Base-by-base conservation (phyloP, 2,113 vertebrate genomes). In the Plotosus lineatus region DNA sequence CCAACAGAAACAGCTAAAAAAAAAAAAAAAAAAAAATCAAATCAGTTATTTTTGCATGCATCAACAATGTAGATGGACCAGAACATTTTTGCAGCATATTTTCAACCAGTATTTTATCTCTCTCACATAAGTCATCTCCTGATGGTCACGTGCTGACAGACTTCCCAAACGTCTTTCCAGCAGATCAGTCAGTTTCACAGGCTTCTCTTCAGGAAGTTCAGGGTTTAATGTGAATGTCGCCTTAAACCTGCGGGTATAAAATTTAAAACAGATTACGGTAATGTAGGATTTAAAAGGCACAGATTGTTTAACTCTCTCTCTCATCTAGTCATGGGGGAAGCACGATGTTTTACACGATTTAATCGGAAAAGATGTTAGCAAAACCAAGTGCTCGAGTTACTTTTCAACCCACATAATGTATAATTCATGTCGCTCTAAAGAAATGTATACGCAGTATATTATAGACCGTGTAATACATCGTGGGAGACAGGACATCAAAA, bases 121-220 rank as follows among this genome's bases (percentile, higher is more conserved):
- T 91, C 97, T 90, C 86, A 99, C 98, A 4, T 95, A 93, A 73
- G 96, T 96, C 94, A 99, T 90, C 82, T 99, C 97, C 78, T 96
- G 91, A 3, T 94, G 93, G 86, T 94, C 89, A 61, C 85, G 91
- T 0, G 90, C 95, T 11, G 96, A 93, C 1, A 95, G 93, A 83
- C 95, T 89, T 4, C 93, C 95, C 46, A 98, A 93, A 21, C 95
- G 93, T 46, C 90, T 92, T 87, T 95, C 95, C 86, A 99, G 82
- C 0, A 94, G 89, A 0, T 80, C 87, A 69, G 85, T 88, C 46
- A 94, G 89, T n/a, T 86, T n/a, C 0, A 89, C 89, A 26, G 36
- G 63, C 66, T 94, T 92, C 33, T 90, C 93, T 84, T 46, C 75
- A 10, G 94, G 91, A 61, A 98, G 94, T 26, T 94, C 92, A 0